Conservation (phyloP, 2,113 vertebrate genomes). For the Tympanuchus pallidicinctus region DNA sequence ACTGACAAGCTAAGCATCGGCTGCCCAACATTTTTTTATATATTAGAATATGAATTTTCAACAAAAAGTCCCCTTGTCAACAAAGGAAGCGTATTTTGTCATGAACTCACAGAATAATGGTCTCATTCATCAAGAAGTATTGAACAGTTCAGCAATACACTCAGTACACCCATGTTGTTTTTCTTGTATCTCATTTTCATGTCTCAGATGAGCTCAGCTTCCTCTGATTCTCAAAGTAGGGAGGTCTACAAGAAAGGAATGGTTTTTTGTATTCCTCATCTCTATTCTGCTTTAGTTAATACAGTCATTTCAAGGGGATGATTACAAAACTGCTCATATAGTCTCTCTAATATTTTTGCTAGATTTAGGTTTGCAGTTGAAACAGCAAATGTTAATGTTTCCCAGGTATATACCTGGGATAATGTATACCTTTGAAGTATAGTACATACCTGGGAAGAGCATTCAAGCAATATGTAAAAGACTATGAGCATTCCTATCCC, state of each 20-base stretch:
- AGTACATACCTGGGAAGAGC: not conserved
- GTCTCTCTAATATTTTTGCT: not conserved
- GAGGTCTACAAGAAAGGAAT: not conserved
- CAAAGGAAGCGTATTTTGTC: slow-evolving; percentile 33
- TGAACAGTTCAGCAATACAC: not conserved
- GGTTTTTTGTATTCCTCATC: not conserved
- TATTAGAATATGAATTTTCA: not conserved
- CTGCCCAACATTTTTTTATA: not conserved
- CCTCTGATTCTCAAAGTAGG: not conserved
- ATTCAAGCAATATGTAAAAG: not conserved
- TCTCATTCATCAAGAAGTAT: not conserved
- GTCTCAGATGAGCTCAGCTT: not conserved
- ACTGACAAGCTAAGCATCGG: not conserved
- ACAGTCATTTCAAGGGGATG: not conserved
- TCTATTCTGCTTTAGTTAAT: not conserved
- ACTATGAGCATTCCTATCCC: not conserved
- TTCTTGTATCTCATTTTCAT: slow-evolving; percentile 26
- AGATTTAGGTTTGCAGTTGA: not conserved
- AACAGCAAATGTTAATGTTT: not conserved
- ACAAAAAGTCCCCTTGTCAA: not conserved
- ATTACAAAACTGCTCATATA: not conserved
- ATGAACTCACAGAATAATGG: slow-evolving; percentile 28
- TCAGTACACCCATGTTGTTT: not conserved
- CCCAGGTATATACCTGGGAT: not conserved
- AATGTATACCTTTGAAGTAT: too few relatives aligned